Evolutionary conservation across 2,113 vertebrate genomes (phyloP), one percentile per base, ranked within the genome.

Genomic region (Pelodiscus sinensis): DNA sequence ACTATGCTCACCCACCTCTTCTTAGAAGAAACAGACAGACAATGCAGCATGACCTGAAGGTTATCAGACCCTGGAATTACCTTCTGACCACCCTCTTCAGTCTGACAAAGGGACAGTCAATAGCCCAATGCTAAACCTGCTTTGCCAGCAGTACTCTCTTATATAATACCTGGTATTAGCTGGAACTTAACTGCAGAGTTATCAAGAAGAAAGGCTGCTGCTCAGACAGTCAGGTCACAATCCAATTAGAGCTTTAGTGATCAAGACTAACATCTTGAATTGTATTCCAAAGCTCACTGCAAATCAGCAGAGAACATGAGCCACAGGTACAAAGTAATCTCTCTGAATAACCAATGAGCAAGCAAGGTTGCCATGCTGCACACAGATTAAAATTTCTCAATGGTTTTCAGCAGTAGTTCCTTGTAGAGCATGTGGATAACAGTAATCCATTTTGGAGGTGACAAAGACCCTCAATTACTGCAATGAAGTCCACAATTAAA

Each of bases 391-490:
- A 71, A 84, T 78, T 58, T 92, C 94, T 65, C 73, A 85, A 1
- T 9, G 29, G 86, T 88, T 73, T 93, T 93, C 85, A 54, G 51
- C 38, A n/a, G 82, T 15, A 81, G 84, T n/a, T 4, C 79, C 54
- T 1, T 1, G 65, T 11, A 44, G 35, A 94, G 29, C 9, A 68
- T 0, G 2, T 13, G 57, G 21, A 13, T n/a, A 35, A 24, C 9
- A 92, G 93, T 57, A 85, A 95, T 95, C 84, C 92, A 93, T 3
- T 79, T 81, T 52, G 38, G 60, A 94, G 90, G 73, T 27, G 38
- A 44, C 44, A 50, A 52, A 85, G 81, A 27, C 44, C 92, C 92
- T 80, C 87, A 75, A 91, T 50, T n/a, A 56, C 31, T 89, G 65
- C 51, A 62, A 14, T 2, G 57, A 92, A 54, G 56, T 94, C 83